Percentiles rank a stretch among this genome's conserved stretches.
These are phyloP conservation scores for Lutraria lutraria DNA, from an alignment of 2,888 invertebrate genomes.

Conservation along the genomic window DNA sequence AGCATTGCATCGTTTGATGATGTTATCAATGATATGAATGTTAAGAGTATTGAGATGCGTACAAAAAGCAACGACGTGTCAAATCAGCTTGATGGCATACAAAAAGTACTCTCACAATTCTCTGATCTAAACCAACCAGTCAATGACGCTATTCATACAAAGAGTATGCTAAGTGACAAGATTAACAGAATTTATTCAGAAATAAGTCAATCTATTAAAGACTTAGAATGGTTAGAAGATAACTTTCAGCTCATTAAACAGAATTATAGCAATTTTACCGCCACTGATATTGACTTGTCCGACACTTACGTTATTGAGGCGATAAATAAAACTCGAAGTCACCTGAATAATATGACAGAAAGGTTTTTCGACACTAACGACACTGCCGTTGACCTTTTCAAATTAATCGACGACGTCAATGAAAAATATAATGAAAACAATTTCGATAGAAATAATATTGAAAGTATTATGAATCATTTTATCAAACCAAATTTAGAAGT, in stretches of 20 bases:
- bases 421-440: background rate
- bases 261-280: constrained; percentile 63
- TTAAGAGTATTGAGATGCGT: background rate
- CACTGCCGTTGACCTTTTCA: background rate
- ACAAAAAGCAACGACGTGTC: background rate
- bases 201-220: background rate
- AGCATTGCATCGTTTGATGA: constrained; percentile 10
- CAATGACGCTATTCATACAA: background rate
- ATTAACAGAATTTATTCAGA: background rate
- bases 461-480: constrained; percentile 18
- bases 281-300: constrained; percentile 50
- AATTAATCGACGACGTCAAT: background rate
- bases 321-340: constrained; percentile 31
- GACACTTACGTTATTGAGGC: constrained; percentile 53
- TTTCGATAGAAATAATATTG: constrained; percentile 45
- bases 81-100: background rate
- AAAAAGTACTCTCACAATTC: background rate
- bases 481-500: constrained; percentile 35
- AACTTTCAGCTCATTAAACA: constrained; percentile 35
- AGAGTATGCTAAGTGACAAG: background rate
- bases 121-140: constrained; percentile 26
- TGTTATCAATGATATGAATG: constrained; percentile 6
- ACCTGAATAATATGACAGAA: constrained; percentile 35
- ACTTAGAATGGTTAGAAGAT: constrained; percentile 31
- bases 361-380: background rate